phyloP scores from a whole-genome alignment of 2,113 vertebrate species.

The Corvus moneduloides region DNA sequence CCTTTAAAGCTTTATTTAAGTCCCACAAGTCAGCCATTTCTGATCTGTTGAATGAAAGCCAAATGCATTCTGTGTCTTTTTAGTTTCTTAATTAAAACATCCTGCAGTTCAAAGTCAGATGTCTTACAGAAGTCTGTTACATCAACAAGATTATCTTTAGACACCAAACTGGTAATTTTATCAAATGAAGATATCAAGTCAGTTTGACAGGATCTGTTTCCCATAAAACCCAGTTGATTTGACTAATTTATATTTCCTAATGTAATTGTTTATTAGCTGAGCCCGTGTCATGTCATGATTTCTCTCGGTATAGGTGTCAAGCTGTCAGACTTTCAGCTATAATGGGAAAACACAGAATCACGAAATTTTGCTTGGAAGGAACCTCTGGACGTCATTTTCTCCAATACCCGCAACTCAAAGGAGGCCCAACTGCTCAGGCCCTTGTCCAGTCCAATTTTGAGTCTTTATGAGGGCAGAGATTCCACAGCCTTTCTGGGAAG shows the following conservation, averaged over 20 bases:
- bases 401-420: not conserved
- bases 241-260: conserved; percentile 52
- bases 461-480: not conserved
- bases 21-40: conserved; percentile 14
- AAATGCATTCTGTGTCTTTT: conserved; percentile 34
- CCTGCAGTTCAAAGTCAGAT: conserved; percentile 40
- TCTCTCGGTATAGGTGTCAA: not conserved
- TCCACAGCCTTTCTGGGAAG: conserved; percentile 13
- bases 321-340: not conserved
- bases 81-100: conserved; percentile 60
- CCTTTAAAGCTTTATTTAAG: not conserved
- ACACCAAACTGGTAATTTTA: conserved; percentile 40
- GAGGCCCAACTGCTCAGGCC: not conserved
- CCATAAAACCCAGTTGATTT: conserved; percentile 21
- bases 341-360: not conserved
- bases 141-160: conserved; percentile 48
- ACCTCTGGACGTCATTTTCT: not conserved
- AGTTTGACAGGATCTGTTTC: conserved; percentile 50
- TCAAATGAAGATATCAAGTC: conserved; percentile 59
- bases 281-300: conserved; percentile 11
- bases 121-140: conserved; percentile 47
- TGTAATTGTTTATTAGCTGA: conserved; percentile 47
- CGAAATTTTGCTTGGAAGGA: not conserved
- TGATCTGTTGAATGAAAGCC: conserved; percentile 15
- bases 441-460: not conserved